phyloP scores from a whole-genome alignment of 2,888 invertebrate genomes.

The Esperia sulphurella region DNA sequence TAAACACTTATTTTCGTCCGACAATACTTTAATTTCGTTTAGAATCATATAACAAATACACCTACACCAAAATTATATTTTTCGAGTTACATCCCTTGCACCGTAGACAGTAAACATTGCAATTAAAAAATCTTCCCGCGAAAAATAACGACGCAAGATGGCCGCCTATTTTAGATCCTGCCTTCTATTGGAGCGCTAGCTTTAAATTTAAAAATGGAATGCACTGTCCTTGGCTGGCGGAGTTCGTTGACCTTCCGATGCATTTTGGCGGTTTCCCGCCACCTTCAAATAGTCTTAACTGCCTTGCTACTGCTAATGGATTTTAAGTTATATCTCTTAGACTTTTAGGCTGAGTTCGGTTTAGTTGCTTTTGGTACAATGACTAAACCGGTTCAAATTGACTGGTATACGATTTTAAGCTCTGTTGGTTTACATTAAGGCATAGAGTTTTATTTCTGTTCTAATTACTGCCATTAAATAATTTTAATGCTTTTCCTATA shows the following conservation, averaged over 20 bases:
- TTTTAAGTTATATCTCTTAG: conserved; percentile 34
- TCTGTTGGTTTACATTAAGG: conserved; percentile 17
- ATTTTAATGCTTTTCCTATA: conserved; percentile 5
- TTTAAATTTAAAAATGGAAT: conserved; percentile 77
- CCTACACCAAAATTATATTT: not conserved
- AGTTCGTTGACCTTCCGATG: conserved; percentile 77
- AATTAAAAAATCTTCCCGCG: conserved; percentile 58
- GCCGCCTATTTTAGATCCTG: conserved; percentile 75
- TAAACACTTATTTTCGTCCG: too few relatives aligned
- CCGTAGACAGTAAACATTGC: conserved; percentile 28
- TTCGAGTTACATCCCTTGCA: not conserved
- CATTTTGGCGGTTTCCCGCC: conserved; percentile 70
- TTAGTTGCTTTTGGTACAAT: conserved; percentile 25
- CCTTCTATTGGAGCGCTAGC: conserved; percentile 76
- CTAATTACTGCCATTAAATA: not conserved
- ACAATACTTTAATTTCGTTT: too few relatives aligned
- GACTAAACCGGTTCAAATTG: conserved; percentile 29
- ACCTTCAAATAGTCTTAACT: conserved; percentile 48
- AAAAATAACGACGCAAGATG: conserved; percentile 70
- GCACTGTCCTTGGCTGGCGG: conserved; percentile 74
- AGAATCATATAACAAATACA: too few relatives aligned
- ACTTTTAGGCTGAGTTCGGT: conserved; percentile 37
- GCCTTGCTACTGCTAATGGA: conserved; percentile 26
- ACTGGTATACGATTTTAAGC: conserved; percentile 44
- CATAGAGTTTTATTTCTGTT: conserved; percentile 9